phyloP scores from a whole-genome alignment of 2,888 invertebrate species.

The Machimus rusticus region DNA sequence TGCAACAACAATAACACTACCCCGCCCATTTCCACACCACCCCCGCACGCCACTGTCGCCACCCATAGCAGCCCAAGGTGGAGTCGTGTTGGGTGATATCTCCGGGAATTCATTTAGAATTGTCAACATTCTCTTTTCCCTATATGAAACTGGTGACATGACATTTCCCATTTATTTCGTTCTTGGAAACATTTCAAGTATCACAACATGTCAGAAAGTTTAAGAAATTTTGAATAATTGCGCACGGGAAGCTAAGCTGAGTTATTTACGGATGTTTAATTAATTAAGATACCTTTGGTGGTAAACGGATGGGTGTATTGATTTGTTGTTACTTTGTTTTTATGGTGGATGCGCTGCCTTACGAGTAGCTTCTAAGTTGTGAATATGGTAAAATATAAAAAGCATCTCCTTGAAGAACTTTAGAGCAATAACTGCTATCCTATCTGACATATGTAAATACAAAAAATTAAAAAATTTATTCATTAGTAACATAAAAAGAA shows the following conservation, averaged over 20 bases:
- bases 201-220: constrained; percentile 33
- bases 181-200: constrained; percentile 33
- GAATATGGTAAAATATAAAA: background rate
- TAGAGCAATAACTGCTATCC: too few relatives aligned
- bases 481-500: too few relatives aligned
- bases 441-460: too few relatives aligned
- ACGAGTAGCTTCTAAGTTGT: background rate
- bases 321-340: background rate
- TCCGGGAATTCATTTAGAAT: constrained; percentile 37
- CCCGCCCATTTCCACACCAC: background rate
- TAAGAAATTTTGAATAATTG: constrained; percentile 35
- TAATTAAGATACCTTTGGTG: background rate
- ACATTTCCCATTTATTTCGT: constrained; percentile 35
- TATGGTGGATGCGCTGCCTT: background rate
- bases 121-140: constrained; percentile 36
- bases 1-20: background rate
- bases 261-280: background rate
- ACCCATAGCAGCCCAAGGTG: background rate
- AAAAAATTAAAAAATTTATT: too few relatives aligned
- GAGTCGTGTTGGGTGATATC: constrained; percentile 4
- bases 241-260: background rate
- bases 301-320: background rate
- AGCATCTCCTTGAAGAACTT: background rate
- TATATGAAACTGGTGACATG: constrained; percentile 34
- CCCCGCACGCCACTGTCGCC: background rate